phyloP scores from a whole-genome alignment of 2,113 vertebrate genomes.

The Verasper variegatus region DNA sequence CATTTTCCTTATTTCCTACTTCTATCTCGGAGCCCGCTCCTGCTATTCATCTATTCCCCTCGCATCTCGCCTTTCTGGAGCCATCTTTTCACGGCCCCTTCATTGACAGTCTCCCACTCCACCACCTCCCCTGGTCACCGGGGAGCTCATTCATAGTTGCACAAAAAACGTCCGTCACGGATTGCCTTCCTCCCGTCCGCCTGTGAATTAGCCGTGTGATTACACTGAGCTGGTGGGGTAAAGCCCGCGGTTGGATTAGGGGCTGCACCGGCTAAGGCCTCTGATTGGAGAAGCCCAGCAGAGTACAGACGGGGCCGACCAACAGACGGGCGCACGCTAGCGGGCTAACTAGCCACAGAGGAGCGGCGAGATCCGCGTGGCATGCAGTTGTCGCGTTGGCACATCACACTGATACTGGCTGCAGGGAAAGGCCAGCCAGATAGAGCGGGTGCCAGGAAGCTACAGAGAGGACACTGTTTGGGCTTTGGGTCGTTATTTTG shows the following conservation, averaged over 20 bases:
- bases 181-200: slow-evolving; percentile 80
- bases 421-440: slow-evolving; percentile 78
- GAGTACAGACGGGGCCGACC: slow-evolving; percentile 63
- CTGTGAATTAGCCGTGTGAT: slow-evolving; percentile 83
- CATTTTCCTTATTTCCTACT: slow-evolving; percentile 68
- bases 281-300: slow-evolving; percentile 74
- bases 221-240: slow-evolving; percentile 80
- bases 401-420: slow-evolving; percentile 72
- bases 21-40: slow-evolving; percentile 61
- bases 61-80: slow-evolving; percentile 66
- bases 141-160: slow-evolving; percentile 81
- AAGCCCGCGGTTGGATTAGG: slow-evolving; percentile 78
- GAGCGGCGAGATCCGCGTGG: slow-evolving; percentile 57
- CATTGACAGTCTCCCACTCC: slow-evolving; percentile 73
- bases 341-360: slow-evolving; percentile 69
- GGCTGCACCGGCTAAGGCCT: slow-evolving; percentile 68
- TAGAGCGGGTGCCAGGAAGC: slow-evolving; percentile 67
- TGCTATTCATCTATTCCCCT: slow-evolving; percentile 76
- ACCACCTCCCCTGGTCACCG: slow-evolving; percentile 73
- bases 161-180: slow-evolving; percentile 85
- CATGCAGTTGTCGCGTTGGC: slow-evolving; percentile 72
- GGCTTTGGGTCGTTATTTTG: slow-evolving; percentile 74
- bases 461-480: slow-evolving; percentile 59
- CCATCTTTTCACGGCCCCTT: slow-evolving; percentile 72
- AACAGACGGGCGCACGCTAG: slow-evolving; percentile 49